phyloP scores from a whole-genome alignment of 92 coral and sea anemone genomes.

The Hydrozoanthus gracilis region DNA sequence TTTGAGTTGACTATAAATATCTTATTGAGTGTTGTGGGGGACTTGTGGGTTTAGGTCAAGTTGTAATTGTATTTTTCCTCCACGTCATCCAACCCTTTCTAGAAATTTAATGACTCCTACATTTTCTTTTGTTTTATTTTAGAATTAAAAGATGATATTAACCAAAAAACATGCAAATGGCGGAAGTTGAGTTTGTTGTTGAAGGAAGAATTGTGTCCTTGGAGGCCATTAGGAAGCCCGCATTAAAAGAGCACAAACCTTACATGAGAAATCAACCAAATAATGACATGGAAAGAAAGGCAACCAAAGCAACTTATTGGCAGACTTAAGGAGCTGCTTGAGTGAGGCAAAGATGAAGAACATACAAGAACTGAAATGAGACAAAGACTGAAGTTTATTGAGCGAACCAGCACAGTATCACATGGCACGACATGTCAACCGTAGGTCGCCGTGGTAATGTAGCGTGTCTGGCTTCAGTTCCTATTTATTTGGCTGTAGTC shows the following conservation, averaged over 20 bases:
- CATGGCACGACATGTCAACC: slow-evolving; percentile 16
- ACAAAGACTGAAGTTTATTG: neutral
- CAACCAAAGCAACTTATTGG: slow-evolving; percentile 8
- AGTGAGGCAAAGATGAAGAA: slow-evolving; percentile 1
- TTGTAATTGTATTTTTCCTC: neutral
- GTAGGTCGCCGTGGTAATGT: slow-evolving; percentile 38
- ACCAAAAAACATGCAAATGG: neutral
- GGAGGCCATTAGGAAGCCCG: slow-evolving; percentile 3
- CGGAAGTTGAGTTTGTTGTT: slow-evolving; percentile 22
- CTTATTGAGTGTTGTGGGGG: neutral
- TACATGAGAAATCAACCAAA: slow-evolving; percentile 22
- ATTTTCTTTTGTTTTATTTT: slow-evolving; percentile 6
- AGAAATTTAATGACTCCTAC: neutral
- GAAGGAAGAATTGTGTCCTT: slow-evolving; percentile 16
- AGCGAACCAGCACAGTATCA: slow-evolving; percentile 5
- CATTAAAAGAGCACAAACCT: too few relatives aligned
- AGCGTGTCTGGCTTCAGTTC: slow-evolving; percentile 27
- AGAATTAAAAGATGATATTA: neutral
- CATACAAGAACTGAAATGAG: slow-evolving; percentile 2
- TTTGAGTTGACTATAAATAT: too few relatives aligned
- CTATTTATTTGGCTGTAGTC: neutral
- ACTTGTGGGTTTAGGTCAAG: slow-evolving; percentile 6
- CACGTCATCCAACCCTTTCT: neutral
- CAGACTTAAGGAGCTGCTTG: slow-evolving; percentile 29
- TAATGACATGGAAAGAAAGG: slow-evolving; percentile 1